Percentiles rank a stretch among this genome's conserved stretches.
Evolutionary conservation across 1,140 invertebrate genomes (phyloP).

Genomic region (Trichomalopsis sarcophagae): DNA sequence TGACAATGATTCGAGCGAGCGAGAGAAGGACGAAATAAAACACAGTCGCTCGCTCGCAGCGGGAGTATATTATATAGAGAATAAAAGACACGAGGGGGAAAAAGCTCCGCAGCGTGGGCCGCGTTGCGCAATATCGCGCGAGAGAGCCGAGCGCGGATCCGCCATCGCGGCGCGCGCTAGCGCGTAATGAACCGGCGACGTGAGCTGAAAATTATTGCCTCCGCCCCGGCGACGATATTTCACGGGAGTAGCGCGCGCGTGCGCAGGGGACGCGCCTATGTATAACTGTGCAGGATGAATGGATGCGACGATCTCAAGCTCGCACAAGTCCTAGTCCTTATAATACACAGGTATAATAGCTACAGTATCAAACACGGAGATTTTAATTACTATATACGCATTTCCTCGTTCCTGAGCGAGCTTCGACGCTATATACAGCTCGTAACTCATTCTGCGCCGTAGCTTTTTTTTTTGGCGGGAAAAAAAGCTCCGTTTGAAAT

Average conservation of each 20-base stretch:
- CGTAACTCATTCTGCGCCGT: background rate
- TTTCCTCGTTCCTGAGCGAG: background rate
- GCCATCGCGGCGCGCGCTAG: conserved; percentile 64
- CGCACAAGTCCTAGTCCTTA: background rate
- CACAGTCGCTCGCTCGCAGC: background rate
- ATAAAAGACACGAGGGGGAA: background rate
- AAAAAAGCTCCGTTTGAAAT: background rate
- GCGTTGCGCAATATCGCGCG: conserved; percentile 36
- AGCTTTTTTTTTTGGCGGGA: background rate
- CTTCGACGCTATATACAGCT: background rate
- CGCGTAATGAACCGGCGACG: conserved; percentile 64
- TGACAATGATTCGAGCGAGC: conserved; percentile 31
- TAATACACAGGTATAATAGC: too few relatives aligned
- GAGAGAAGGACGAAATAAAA: conserved; percentile 15
- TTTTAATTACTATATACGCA: background rate
- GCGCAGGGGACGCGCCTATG: background rate
- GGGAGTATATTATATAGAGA: conserved; percentile 51
- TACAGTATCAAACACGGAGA: background rate
- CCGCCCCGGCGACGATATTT: conserved; percentile 27
- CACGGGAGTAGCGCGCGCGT: background rate
- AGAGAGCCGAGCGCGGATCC: conserved; percentile 46
- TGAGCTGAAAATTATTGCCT: conserved; percentile 27
- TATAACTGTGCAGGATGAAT: background rate
- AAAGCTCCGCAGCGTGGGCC: conserved; percentile 57
- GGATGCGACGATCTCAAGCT: background rate